phyloP scores from a whole-genome alignment of 2,113 vertebrate species.

The Petroica traversi region DNA sequence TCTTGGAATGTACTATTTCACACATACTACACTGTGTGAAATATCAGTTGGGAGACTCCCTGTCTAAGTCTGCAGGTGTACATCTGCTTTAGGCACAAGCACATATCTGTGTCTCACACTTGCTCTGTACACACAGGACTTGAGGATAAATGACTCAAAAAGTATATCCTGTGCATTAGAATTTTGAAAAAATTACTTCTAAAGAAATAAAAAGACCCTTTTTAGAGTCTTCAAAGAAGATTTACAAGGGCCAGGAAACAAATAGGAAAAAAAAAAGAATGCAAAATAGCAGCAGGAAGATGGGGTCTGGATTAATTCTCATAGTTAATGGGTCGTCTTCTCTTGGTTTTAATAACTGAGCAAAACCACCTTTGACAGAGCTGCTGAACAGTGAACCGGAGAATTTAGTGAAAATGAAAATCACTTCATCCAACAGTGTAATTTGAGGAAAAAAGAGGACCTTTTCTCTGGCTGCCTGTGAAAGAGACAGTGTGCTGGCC shows the following conservation, averaged over 20 bases:
- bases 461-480: neutral
- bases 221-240: neutral
- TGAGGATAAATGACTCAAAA: neutral
- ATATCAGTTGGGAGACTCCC: neutral
- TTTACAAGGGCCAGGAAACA: neutral
- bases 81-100: neutral
- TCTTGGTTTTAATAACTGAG: neutral
- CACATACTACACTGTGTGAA: neutral
- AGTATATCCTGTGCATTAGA: neutral
- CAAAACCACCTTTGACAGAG: neutral
- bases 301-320: neutral
- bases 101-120: neutral
- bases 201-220: neutral
- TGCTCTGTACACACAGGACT: neutral
- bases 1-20: neutral
- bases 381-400: neutral
- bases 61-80: neutral
- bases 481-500: neutral
- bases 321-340: neutral
- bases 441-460: conserved; percentile 19
- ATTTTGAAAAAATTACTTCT: neutral
- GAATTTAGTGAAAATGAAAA: neutral
- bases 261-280: neutral
- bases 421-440: neutral
- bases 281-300: neutral